These are phyloP conservation scores for Pagrus major DNA, from an alignment of 2,113 vertebrate species.

Conservation along the genomic window DNA sequence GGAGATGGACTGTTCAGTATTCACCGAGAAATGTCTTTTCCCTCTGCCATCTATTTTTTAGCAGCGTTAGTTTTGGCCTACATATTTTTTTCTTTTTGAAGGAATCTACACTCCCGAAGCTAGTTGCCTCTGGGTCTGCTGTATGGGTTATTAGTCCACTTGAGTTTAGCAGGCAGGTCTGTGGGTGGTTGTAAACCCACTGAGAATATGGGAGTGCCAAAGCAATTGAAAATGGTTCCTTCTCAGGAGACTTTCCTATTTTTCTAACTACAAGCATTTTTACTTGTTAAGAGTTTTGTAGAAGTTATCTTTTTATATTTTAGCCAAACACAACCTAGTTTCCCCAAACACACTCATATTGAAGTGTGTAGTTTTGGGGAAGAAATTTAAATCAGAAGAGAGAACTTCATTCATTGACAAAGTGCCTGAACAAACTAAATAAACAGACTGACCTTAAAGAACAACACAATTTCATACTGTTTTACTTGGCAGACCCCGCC, in stretches of 20 bases:
- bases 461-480: too few species aligned
- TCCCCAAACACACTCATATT: neutral
- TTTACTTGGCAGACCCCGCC: too few species aligned
- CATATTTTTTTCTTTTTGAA: neutral
- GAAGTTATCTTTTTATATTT: neutral
- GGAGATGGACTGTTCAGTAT: conserved; percentile 17
- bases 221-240: neutral
- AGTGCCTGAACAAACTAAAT: too few species aligned
- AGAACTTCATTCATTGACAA: too few species aligned
- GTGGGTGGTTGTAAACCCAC: neutral
- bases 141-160: conserved; percentile 14
- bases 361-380: neutral
- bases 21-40: conserved; percentile 1
- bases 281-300: neutral
- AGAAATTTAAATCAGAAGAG: too few species aligned
- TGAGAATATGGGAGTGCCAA: neutral
- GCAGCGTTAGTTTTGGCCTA: neutral
- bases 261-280: neutral
- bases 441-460: too few species aligned
- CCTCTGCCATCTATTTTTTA: conserved; percentile 8
- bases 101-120: neutral
- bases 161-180: conserved; percentile 12
- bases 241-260: neutral
- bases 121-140: neutral
- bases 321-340: neutral